These are phyloP conservation scores for Sylvia atricapilla DNA, from an alignment of 2,113 vertebrate species.

Conservation along the genomic window DNA sequence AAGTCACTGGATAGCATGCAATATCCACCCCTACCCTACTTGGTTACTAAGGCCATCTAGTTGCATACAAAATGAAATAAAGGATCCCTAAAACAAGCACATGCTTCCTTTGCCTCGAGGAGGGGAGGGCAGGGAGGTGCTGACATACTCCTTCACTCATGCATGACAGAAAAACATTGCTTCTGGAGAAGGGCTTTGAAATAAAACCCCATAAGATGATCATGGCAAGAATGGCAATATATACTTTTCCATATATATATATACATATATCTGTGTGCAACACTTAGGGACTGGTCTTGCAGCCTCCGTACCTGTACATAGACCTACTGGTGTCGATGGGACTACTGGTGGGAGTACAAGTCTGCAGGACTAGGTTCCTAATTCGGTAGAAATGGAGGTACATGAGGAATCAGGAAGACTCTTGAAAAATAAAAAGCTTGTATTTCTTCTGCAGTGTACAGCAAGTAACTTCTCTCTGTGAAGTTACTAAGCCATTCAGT, in stretches of 20 bases:
- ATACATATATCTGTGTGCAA: slow-evolving; percentile 19
- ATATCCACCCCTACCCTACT: slow-evolving; percentile 3
- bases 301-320: neutral
- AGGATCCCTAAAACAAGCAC: slow-evolving; percentile 46
- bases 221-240: slow-evolving; percentile 26
- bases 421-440: slow-evolving; percentile 40
- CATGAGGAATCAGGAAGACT: slow-evolving; percentile 41
- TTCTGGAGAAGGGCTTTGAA: slow-evolving; percentile 4
- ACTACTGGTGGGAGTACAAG: neutral
- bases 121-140: slow-evolving; percentile 25
- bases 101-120: slow-evolving; percentile 26
- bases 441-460: slow-evolving; percentile 41
- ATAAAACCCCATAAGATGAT: slow-evolving; percentile 36
- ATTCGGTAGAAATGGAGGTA: slow-evolving; percentile 47
- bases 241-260: slow-evolving; percentile 8
- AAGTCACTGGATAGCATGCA: slow-evolving; percentile 56
- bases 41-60: slow-evolving; percentile 10
- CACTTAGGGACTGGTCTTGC: slow-evolving; percentile 20
- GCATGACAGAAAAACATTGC: slow-evolving; percentile 11
- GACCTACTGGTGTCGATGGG: neutral
- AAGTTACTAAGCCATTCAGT: slow-evolving; percentile 59
- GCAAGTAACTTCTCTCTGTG: slow-evolving; percentile 34
- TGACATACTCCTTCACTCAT: slow-evolving; percentile 23
- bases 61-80: slow-evolving; percentile 6
- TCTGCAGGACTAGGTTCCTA: slow-evolving; percentile 37